Percentiles rank a stretch among this genome's conserved stretches.
Evolutionary conservation across 2,888 invertebrate species (phyloP).

Genomic region (Tetranychus truncatus): DNA sequence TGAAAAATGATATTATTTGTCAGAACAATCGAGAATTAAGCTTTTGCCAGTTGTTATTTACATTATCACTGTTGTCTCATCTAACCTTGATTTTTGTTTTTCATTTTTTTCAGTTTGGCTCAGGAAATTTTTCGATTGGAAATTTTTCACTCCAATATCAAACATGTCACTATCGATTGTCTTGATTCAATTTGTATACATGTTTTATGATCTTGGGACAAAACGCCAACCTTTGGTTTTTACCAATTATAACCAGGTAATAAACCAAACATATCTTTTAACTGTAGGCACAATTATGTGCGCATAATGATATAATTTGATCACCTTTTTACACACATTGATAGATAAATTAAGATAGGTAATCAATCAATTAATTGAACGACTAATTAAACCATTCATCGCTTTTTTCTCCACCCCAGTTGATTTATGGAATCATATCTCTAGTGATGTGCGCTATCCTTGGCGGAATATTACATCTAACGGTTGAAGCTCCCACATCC

Average conservation of each 20-base stretch:
- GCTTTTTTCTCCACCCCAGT: not conserved
- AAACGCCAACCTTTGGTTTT: not conserved
- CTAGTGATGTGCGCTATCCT: not conserved
- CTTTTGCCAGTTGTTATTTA: no score
- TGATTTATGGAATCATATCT: not conserved
- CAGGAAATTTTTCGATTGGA: not conserved
- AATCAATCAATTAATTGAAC: no score
- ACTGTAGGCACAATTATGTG: not conserved
- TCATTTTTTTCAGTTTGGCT: not conserved
- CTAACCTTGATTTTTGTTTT: not conserved
- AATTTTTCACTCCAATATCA: not conserved
- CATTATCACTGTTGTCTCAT: not conserved
- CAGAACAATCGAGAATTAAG: no score
- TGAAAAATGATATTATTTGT: no score
- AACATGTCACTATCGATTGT: conserved; percentile 1
- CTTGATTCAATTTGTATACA: not conserved
- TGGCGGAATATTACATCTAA: not conserved
- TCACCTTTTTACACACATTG: no score
- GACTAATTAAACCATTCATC: not conserved
- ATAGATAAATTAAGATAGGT: no score
- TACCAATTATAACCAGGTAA: not conserved
- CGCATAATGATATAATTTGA: no score
- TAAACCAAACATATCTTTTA: not conserved
- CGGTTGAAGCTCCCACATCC: not conserved
- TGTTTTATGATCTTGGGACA: not conserved